Conservation (phyloP, 2,888 invertebrate species). For the Encarsia formosa region DNA sequence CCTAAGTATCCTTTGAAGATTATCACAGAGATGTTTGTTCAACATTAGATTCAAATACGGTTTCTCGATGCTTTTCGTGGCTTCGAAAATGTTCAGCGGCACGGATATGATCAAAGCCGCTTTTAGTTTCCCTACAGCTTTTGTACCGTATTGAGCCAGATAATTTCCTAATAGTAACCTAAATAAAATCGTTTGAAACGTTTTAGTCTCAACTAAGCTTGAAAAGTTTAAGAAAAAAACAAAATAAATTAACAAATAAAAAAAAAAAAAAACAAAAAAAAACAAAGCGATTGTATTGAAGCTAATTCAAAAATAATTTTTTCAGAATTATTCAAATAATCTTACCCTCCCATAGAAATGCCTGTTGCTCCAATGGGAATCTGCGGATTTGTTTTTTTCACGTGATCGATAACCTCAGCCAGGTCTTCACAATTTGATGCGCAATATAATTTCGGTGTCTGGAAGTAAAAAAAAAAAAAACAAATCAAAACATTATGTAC, state of each 20-base stretch:
- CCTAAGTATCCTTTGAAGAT: constrained; percentile 47
- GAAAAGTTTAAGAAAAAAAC: too few species aligned
- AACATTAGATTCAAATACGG: constrained; percentile 68
- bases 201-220: too few species aligned
- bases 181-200: too few species aligned
- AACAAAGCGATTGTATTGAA: not conserved
- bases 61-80: constrained; percentile 65
- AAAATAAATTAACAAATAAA: too few species aligned
- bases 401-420: constrained; percentile 66
- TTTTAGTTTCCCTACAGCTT: constrained; percentile 54
- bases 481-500: too few species aligned
- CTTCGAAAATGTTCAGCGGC: constrained; percentile 72
- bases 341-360: constrained; percentile 76
- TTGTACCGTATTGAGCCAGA: constrained; percentile 60
- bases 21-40: constrained; percentile 66
- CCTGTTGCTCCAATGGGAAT: constrained; percentile 73
- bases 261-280: too few species aligned
- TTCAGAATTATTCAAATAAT: not conserved
- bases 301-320: not conserved
- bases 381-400: constrained; percentile 58
- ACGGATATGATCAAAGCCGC: constrained; percentile 73
- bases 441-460: constrained; percentile 80
- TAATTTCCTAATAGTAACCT: constrained; percentile 67
- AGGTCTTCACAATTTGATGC: constrained; percentile 79
- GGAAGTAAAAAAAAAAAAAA: too few species aligned